Base-by-base conservation (phyloP, 2,113 vertebrate species). In the Corapipo altera region DNA sequence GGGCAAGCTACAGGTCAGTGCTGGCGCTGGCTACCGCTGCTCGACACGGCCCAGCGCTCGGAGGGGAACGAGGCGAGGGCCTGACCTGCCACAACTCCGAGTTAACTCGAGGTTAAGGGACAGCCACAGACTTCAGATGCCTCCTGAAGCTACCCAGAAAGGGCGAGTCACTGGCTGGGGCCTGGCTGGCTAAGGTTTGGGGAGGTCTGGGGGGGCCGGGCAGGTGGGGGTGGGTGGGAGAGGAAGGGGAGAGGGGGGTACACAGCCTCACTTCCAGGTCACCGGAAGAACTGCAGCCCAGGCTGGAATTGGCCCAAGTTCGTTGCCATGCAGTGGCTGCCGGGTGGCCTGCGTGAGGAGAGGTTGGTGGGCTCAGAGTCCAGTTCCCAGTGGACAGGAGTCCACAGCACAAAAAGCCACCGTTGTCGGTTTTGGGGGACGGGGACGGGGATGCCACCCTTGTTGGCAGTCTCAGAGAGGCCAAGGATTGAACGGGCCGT, bases 391-490 rank as follows among this genome's bases (percentile, higher is more conserved):
- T 97, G 98, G 97, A 98, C 98, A 98, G 97, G 97, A 98, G 97
- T 98, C 97, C 98, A 98, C 97, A 98, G 97, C 98, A 98, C 97
- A 89, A 98, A 98, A 97, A 97, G 97, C 97, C 97, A 98, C 97
- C 97, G 97, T 95, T 88, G 97, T 95, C 96, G 91, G 94, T 89
- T 94, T 92, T 57, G 80, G 87, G 95, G 90, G 81, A 78, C 32
- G 66, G 85, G 88, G 95, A 95, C 87, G 89, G 94, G 86, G 88
- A 93, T 95, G 98, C 97, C 98, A 98, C 98, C 98, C 98, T 97
- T 98, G 98, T 98, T 98, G 98, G 98, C 98, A 98, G 98, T 98
- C 98, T 98, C 98, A 97, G 96, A 98, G 97, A 98, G 98, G 98
- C 98, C 94, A 98, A 98, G 98, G 98, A 98, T 98, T 98, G 98